These are phyloP conservation scores for Xestia rhomboidea DNA, from an alignment of 2,888 invertebrate species.

Conservation along the genomic window DNA sequence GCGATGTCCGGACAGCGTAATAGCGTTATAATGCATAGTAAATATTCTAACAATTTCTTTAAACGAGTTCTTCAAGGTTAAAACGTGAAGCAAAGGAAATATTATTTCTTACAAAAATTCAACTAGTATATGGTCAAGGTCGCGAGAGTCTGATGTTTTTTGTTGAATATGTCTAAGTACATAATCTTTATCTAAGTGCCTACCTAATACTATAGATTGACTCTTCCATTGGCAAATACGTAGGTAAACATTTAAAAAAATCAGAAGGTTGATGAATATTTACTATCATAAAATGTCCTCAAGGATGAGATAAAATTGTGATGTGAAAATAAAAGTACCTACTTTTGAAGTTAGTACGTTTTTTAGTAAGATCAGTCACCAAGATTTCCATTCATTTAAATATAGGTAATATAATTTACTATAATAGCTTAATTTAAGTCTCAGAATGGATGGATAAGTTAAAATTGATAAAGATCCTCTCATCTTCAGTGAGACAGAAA, in stretches of 20 bases:
- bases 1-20: neutral
- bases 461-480: neutral
- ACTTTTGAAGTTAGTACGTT: neutral
- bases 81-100: slow-evolving; percentile 11
- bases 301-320: neutral
- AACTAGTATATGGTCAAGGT: slow-evolving; percentile 35
- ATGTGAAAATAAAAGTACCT: too few species aligned
- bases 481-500: neutral
- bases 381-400: neutral
- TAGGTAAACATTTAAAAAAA: neutral
- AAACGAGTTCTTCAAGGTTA: slow-evolving; percentile 25
- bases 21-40: slow-evolving; percentile 23
- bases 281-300: neutral
- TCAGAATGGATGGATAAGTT: too few species aligned
- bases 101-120: slow-evolving; percentile 10
- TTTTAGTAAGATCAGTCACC: neutral
- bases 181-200: slow-evolving; percentile 25
- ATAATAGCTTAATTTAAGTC: neutral
- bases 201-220: neutral
- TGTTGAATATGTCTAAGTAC: neutral
- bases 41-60: slow-evolving; percentile 8
- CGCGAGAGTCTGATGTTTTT: slow-evolving; percentile 5
- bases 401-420: too few species aligned
- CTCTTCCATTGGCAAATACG: neutral
- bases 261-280: neutral